phyloP scores from a whole-genome alignment of 2,797 vertebrate species.

The Cirrhinus molitorella region DNA sequence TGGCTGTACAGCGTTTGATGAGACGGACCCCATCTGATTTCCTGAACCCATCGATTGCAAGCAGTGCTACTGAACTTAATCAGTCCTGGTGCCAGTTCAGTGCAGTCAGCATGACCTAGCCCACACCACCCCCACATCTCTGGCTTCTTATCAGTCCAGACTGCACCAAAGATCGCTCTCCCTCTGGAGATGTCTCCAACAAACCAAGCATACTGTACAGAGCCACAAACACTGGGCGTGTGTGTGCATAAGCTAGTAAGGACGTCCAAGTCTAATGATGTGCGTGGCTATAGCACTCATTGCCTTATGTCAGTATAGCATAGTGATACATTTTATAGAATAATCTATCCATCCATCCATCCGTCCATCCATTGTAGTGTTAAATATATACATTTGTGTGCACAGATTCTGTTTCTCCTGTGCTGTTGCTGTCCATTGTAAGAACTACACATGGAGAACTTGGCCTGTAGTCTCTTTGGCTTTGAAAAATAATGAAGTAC shows the following conservation, averaged over 20 bases:
- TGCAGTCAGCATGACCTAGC: constrained; percentile 23
- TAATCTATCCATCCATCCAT: no score
- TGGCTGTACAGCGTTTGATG: constrained; percentile 45
- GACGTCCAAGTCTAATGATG: neutral
- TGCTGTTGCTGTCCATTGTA: constrained; percentile 1
- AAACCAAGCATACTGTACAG: constrained; percentile 2
- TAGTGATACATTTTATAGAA: no score
- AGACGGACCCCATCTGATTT: constrained; percentile 51
- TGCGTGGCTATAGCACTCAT: neutral
- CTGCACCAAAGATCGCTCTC: constrained; percentile 14
- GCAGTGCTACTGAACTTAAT: constrained; percentile 48
- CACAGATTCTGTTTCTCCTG: neutral
- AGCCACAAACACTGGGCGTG: neutral
- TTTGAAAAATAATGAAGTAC: constrained; percentile 56
- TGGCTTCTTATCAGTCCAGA: constrained; percentile 16
- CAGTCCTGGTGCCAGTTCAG: constrained; percentile 35
- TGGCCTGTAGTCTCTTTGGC: constrained; percentile 48
- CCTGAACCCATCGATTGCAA: constrained; percentile 53
- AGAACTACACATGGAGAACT: constrained; percentile 22
- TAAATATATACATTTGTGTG: neutral
- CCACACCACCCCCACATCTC: constrained; percentile 16
- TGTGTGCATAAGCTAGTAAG: neutral
- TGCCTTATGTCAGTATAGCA: no score
- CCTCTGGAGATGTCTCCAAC: constrained; percentile 7
- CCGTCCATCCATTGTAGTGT: neutral